Base-by-base conservation (phyloP, 2,113 vertebrate genomes). In the Ictidomys tridecemlineatus region DNA sequence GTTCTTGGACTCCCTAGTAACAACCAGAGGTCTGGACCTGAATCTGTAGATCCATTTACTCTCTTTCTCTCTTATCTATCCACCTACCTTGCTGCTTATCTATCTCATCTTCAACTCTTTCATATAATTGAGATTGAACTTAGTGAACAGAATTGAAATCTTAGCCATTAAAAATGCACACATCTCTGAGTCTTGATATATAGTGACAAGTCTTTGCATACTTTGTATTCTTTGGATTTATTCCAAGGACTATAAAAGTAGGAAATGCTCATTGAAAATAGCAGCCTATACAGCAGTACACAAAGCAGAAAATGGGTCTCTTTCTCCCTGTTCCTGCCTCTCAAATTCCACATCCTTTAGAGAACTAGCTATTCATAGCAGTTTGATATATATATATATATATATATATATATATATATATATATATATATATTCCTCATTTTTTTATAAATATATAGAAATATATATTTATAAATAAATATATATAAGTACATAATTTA, bases 1-100 rank as follows among this genome's bases (percentile, higher is more conserved):
- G n/a, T n/a, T 73, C 84, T 89, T 56, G 16, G 79, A 70, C 13
- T 92, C 69, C 67, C 42, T 94, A 58, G 26, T 67, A 88, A 87
- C 9, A 48, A 26, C 26, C 69, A 74, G 8, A 39, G 26, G 8
- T 93, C 17, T 89, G 28, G n/a, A 22, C 48, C 12, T 91, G 0
- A 20, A 72, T 45, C 32, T 58, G 12, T 86, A 17, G 20, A 10
- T 56, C 56, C 67, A 24, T 30, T 69, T 18, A 45, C 67, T 69
- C 67, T 12, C 6, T 45, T 8, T 39, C 30, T 51, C 39, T 45
- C 39, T 6, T 20, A 51, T 70, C 39, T 83, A 20, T 61, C 24
- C 13, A 69, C 4, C 32, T 34, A 61, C 58, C 58, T 61, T 17
- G 16, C 56, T 56, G 17, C 56, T 22, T 20, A 20, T 13, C 30